Percentiles rank a stretch among this genome's conserved stretches.
These are phyloP conservation scores for Camponotus fellah DNA, from an alignment of 2,888 invertebrate species.

Conservation along the genomic window DNA sequence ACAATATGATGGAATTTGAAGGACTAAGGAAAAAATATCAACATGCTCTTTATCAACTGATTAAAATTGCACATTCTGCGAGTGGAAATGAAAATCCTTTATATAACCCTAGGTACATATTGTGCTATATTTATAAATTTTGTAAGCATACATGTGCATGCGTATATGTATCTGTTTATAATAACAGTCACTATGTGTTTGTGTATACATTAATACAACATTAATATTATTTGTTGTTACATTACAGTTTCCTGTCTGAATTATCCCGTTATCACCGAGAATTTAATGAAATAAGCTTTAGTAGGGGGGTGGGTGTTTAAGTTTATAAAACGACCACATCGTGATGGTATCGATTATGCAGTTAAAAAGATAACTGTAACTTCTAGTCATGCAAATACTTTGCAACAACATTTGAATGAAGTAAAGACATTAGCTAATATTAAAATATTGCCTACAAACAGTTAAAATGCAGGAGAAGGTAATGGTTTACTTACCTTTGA, in stretches of 20 bases:
- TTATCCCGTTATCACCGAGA: slow-evolving; percentile 91
- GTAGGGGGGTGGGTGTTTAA: slow-evolving; percentile 92
- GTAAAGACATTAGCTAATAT: slow-evolving; percentile 93
- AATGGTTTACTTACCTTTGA: no score
- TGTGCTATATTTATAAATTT: slow-evolving; percentile 45
- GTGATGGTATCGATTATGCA: slow-evolving; percentile 93
- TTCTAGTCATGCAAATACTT: slow-evolving; percentile 89
- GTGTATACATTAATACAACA: neutral
- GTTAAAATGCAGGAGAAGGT: no score
- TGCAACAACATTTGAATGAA: slow-evolving; percentile 91
- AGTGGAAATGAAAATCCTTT: slow-evolving; percentile 75
- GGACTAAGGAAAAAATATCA: slow-evolving; percentile 90
- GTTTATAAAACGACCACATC: slow-evolving; percentile 92
- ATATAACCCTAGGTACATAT: slow-evolving; percentile 74
- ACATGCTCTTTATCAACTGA: slow-evolving; percentile 89
- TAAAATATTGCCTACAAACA: slow-evolving; percentile 95
- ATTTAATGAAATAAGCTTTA: slow-evolving; percentile 90
- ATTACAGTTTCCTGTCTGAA: slow-evolving; percentile 80
- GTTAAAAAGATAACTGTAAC: slow-evolving; percentile 92
- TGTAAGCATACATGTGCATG: no score
- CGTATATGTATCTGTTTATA: no score
- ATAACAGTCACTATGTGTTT: neutral
- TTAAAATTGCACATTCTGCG: slow-evolving; percentile 87
- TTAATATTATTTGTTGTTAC: slow-evolving; percentile 50
- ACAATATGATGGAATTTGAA: slow-evolving; percentile 90